These are phyloP conservation scores for Coendou prehensilis DNA, from an alignment of 2,797 vertebrate species.

Conservation along the genomic window DNA sequence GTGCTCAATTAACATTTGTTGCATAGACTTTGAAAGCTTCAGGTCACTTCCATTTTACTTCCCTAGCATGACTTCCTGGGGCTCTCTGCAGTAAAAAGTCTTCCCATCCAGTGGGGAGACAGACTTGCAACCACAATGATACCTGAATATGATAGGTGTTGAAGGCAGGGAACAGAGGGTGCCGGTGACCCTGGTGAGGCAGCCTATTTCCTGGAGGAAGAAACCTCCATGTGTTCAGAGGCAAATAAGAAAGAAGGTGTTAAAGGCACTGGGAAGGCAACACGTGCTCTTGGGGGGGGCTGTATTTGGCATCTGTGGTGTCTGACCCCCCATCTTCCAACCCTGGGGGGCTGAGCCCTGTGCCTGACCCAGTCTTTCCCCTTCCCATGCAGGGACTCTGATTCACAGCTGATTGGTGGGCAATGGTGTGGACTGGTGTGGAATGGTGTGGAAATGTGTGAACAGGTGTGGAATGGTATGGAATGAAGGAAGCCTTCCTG, in stretches of 20 bases:
- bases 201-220: neutral
- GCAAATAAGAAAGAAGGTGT: neutral
- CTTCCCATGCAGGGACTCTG: neutral
- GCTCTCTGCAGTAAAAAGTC: neutral
- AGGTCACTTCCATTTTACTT: neutral
- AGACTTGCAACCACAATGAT: neutral
- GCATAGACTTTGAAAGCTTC: slow-evolving; percentile 1
- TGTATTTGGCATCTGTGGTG: neutral
- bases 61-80: neutral
- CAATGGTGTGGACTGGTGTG: neutral
- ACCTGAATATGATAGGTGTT: neutral
- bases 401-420: neutral
- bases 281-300: neutral
- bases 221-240: neutral
- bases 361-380: neutral
- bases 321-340: neutral
- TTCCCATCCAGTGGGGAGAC: neutral
- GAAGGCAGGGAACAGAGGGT: neutral
- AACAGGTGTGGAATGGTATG: neutral
- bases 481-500: neutral
- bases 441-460: neutral
- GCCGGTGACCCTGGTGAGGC: neutral
- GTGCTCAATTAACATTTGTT: neutral
- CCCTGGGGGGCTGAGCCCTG: neutral
- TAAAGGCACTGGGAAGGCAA: neutral